Percentiles rank a stretch among this genome's conserved stretches.
Evolutionary conservation across 2,888 invertebrate species (phyloP).

Genomic region (Coelogynopora nodosa): DNA sequence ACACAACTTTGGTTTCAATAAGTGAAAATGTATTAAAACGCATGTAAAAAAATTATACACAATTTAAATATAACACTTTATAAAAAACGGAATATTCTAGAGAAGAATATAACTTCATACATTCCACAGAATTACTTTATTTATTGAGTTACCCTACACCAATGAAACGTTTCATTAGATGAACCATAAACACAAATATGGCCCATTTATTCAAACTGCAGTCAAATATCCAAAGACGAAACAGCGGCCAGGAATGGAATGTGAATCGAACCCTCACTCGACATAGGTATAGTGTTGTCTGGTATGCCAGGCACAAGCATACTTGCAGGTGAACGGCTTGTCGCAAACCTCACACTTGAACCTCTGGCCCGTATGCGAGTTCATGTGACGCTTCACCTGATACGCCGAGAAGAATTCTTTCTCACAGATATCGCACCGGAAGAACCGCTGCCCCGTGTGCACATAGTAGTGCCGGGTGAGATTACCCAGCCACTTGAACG

Average conservation of each 20-base stretch:
- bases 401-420: slow-evolving; percentile 46
- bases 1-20: no score
- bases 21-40: no score
- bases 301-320: slow-evolving; percentile 45
- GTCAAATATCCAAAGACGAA: no score
- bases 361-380: slow-evolving; percentile 43
- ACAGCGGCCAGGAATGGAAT: not conserved
- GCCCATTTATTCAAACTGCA: no score
- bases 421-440: slow-evolving; percentile 44
- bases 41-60: no score
- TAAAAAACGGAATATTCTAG: no score
- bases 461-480: slow-evolving; percentile 45
- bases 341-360: slow-evolving; percentile 45
- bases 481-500: slow-evolving; percentile 46
- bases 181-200: no score
- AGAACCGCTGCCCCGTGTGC: slow-evolving; percentile 46
- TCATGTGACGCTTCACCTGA: slow-evolving; percentile 46
- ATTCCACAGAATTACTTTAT: no score
- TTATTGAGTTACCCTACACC: no score
- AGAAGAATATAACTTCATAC: no score
- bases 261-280: not conserved
- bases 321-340: slow-evolving; percentile 46
- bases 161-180: no score
- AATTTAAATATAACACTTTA: no score
- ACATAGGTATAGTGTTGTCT: slow-evolving; percentile 41